Base-by-base conservation (phyloP, 2,888 invertebrate genomes). In the Perizoma flavofasciatum region DNA sequence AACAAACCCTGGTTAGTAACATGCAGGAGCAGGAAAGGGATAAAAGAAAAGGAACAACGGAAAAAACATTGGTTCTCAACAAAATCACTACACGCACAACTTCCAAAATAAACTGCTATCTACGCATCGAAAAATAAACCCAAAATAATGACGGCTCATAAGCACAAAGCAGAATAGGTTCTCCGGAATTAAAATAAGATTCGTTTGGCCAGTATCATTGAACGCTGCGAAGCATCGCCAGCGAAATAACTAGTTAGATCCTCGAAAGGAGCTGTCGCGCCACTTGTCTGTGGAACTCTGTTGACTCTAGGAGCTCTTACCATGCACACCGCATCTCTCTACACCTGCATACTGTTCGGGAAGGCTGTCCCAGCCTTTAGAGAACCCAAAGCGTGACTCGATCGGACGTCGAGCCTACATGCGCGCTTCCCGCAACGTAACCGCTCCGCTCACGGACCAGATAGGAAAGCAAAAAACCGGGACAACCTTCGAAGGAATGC, bases 111-210 rank as follows among this genome's bases (percentile, higher is more conserved):
- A 86, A 80, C 78, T 75, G 71, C 87, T 88, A 88, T 85, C 92
- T 89, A 92, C 90, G 81, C 79, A 77, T 83, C 82, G 78, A 83
- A 80, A 86, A 80, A 83, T 86, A 83, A 83, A 80, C 81, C 86
- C 82, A 89, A 87, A 85, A 85, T 87, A 91, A 86, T 89, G 89
- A 85, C 88, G 69, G 90, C 84, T 87, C 83, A 86, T 86, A 92
- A 92, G 91, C 90, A 91, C 89, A 89, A 92, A 92, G 92, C 92
- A 92, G 91, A 92, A 92, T 92, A 92, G 91, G 92, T 92, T 91
- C 92, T 91, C 89, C 88, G 87, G 90, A 88, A 89, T 88, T 86
- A 89, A 88, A 90, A 88, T 86, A 90, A 92, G 85, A 79, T 88
- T 89, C 84, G 88, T 86, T 90, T 93, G 93, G 93, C 92, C 93